Evolutionary conservation across 2,113 vertebrate genomes (phyloP), one percentile per base, ranked within the genome.

Genomic region (Agelaius phoeniceus): DNA sequence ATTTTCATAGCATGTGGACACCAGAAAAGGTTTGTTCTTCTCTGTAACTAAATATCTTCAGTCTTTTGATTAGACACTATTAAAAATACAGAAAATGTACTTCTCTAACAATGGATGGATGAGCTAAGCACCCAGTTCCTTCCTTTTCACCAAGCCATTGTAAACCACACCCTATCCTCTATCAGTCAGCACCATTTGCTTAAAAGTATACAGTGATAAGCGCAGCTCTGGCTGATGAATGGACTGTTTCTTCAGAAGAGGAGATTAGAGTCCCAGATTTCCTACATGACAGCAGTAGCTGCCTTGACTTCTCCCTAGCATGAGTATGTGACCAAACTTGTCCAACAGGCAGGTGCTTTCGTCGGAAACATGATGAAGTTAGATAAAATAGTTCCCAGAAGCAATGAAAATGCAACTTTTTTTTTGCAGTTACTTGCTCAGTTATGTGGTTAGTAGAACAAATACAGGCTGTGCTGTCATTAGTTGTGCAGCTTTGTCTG

Each of bases 101-200:
- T 85, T 66, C 46, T 89, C 48, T 78, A 90, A 93, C 76, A 78
- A 84, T 90, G 88, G 88, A 10, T 57, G 73, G 88, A 94, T 94
- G 94, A 96, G 86, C 92, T 96, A 84, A 96, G 49, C 72, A 94
- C 76, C n/a, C 61, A 68, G 83, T 96, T 96, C 85, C 92, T 93
- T 95, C 90, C 92, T 89, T 58, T 92, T 78, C 90, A 86, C 55
- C 61, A 92, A 81, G 41, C 68, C 76, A 84, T 52, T 94, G 76
- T 92, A 95, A 92, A 78, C 92, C 87, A 73, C 94, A 92, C 94
- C 94, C 88, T 89, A 11, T 89, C 68, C 79, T 94, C 83, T 93
- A 84, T 94, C 88, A 65, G 71, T 75, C 57, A 73, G 31, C 55
- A 27, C 43, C 24, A 2, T 92, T 96, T 90, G 65, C 85, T 96